Conservation (phyloP, 2,797 vertebrate genomes). For the Kryptolebias ocellatus region DNA sequence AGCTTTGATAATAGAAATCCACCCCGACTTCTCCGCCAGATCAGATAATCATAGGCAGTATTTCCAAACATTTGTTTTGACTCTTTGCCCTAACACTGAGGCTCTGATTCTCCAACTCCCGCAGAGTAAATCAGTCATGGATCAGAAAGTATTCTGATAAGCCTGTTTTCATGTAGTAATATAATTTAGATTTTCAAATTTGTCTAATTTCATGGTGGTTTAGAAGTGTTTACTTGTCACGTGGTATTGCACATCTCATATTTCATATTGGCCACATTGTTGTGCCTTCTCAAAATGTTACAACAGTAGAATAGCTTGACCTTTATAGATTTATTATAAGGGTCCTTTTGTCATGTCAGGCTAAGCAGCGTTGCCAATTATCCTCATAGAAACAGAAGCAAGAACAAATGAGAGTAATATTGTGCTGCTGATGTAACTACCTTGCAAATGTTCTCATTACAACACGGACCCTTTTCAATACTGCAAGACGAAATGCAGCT, state of each 20-base stretch:
- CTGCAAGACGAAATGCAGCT: constrained; percentile 15
- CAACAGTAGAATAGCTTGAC: constrained; percentile 7
- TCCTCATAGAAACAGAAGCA: constrained; percentile 30
- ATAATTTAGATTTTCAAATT: no score
- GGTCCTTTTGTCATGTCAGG: constrained; percentile 13
- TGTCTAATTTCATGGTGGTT: no score
- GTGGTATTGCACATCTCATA: constrained; percentile 4
- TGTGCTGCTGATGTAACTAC: constrained; percentile 31
- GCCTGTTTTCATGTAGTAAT: no score
- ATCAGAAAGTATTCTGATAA: no score
- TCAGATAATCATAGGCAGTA: no score
- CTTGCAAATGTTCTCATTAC: constrained; percentile 36
- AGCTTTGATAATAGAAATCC: no score
- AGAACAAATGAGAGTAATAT: constrained; percentile 39
- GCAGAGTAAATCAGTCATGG: no score
- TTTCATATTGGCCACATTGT: neutral
- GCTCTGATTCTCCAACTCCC: no score
- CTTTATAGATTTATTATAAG: constrained; percentile 15
- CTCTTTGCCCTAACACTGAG: no score
- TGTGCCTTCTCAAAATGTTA: neutral
- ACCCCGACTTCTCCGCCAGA: no score
- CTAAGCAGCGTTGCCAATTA: constrained; percentile 3
- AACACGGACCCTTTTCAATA: constrained; percentile 28
- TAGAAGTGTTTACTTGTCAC: no score
- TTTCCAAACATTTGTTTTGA: no score